phyloP scores from a whole-genome alignment of 2,888 invertebrate species.

The Piscicola geometra region DNA sequence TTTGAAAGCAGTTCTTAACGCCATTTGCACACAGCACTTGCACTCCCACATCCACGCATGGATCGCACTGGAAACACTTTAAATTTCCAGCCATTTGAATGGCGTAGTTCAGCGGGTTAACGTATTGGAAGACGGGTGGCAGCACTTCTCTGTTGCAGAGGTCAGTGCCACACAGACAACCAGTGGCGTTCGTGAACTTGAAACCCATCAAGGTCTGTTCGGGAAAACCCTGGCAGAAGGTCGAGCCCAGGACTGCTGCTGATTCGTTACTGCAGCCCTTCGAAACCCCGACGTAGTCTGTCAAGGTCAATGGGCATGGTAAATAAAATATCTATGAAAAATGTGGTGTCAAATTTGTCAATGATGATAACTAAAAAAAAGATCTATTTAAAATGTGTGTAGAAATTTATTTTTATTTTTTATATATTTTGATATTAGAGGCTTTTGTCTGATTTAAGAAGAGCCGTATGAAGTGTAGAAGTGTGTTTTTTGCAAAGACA shows the following conservation, averaged over 20 bases:
- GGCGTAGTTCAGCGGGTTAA: neutral
- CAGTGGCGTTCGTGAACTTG: neutral
- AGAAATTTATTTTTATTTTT: no score
- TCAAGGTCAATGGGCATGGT: no score
- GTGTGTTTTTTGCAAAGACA: no score
- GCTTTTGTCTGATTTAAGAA: no score
- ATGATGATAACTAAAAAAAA: no score
- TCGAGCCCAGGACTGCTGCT: neutral
- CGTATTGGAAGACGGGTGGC: neutral
- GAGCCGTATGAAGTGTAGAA: no score
- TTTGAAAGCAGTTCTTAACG: conserved; percentile 1
- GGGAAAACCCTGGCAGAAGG: neutral
- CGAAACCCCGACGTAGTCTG: neutral
- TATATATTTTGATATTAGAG: no score
- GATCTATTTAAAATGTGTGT: no score
- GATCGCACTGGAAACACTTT: conserved; percentile 5
- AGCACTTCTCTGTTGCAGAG: neutral
- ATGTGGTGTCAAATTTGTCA: no score
- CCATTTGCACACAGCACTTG: neutral
- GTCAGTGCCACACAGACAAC: conserved; percentile 7
- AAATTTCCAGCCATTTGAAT: neutral
- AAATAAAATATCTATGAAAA: no score
- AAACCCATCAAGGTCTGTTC: neutral
- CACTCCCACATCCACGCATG: neutral
- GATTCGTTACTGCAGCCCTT: neutral